These are phyloP conservation scores for Sorex maritimensis DNA, from an alignment of 2,797 vertebrate species.

Conservation along the genomic window DNA sequence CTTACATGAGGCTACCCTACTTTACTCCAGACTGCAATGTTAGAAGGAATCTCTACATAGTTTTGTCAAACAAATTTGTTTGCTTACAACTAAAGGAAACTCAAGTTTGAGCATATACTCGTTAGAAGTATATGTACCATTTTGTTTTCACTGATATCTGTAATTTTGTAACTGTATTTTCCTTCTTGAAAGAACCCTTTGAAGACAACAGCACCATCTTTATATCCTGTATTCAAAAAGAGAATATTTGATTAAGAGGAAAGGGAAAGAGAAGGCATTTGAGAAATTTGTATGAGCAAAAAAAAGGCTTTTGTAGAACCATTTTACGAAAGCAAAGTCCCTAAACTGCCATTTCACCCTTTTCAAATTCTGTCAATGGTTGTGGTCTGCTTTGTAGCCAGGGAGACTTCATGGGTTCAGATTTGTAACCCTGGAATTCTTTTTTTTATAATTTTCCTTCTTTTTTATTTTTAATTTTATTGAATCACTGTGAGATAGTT, in stretches of 20 bases:
- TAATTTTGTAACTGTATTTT: not conserved
- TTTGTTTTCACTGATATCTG: conserved; percentile 12
- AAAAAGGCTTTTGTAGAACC: not conserved
- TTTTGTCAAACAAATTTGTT: conserved; percentile 53
- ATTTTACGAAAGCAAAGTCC: conserved; percentile 2
- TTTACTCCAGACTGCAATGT: not conserved
- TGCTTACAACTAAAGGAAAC: not conserved
- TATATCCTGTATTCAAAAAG: not conserved
- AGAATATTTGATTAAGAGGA: conserved; percentile 28
- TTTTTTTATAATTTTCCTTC: not conserved
- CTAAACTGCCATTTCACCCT: not conserved
- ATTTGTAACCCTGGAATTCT: not conserved
- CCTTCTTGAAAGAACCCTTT: conserved; percentile 40
- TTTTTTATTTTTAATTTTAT: too few relatives aligned
- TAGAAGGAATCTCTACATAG: conserved; percentile 47
- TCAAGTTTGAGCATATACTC: conserved; percentile 30
- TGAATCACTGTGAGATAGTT: too few relatives aligned
- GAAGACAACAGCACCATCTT: not conserved
- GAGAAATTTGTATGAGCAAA: not conserved
- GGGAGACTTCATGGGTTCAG: not conserved
- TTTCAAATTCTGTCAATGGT: not conserved
- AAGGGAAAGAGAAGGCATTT: not conserved
- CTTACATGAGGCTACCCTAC: conserved; percentile 30
- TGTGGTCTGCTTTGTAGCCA: not conserved
- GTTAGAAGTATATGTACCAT: not conserved